These are phyloP conservation scores for Danionella cerebrum DNA, from an alignment of 2,113 vertebrate species.

Conservation along the genomic window DNA sequence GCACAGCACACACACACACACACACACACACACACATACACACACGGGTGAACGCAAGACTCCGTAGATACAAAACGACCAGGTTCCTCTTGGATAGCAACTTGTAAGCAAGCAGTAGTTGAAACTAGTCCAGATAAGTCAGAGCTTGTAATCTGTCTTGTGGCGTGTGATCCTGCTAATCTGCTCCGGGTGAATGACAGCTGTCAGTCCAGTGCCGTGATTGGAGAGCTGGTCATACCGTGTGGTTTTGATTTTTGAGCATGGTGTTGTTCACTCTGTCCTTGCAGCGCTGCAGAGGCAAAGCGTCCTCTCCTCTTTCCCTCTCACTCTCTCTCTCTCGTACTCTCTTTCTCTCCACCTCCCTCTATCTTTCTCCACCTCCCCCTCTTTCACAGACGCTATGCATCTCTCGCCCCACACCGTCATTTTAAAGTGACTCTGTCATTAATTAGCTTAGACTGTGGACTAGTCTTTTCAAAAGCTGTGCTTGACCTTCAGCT, in stretches of 20 bases:
- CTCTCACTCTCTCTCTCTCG: constrained; percentile 15
- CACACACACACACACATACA: not conserved
- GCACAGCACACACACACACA: not conserved
- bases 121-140: not conserved
- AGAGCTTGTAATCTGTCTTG: not conserved
- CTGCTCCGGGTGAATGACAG: not conserved
- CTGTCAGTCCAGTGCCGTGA: constrained; percentile 15
- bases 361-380: constrained; percentile 10
- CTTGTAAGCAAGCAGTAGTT: not conserved
- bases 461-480: not conserved
- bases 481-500: not conserved
- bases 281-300: constrained; percentile 41
- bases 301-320: constrained; percentile 32
- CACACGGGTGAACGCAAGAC: not conserved
- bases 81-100: not conserved
- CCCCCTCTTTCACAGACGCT: constrained; percentile 19
- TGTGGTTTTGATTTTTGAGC: constrained; percentile 31
- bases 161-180: constrained; percentile 10
- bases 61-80: not conserved
- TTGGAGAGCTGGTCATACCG: not conserved
- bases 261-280: constrained; percentile 38
- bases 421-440: constrained; percentile 33
- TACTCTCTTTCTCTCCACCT: constrained; percentile 18
- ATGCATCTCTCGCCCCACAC: not conserved
- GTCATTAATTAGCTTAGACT: not conserved